Evolutionary conservation across 2,888 invertebrate species (phyloP).

Genomic region (Axea sp.): DNA sequence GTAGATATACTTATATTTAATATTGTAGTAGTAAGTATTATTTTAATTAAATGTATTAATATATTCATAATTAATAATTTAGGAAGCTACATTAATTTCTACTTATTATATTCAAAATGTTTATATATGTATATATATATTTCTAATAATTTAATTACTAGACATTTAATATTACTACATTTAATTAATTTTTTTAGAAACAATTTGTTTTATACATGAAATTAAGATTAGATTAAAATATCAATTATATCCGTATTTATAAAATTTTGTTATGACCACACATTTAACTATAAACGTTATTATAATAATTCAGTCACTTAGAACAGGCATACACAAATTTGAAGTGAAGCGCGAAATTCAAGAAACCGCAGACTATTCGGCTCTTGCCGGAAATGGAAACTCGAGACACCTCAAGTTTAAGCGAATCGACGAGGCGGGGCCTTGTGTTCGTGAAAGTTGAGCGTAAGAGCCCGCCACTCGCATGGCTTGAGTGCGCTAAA

Average conservation of each 20-base stretch:
- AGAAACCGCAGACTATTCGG: slow-evolving; percentile 63
- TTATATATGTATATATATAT: too few species aligned
- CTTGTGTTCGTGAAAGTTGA: slow-evolving; percentile 47
- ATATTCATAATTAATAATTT: too few species aligned
- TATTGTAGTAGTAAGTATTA: too few species aligned
- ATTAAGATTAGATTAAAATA: too few species aligned
- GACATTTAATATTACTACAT: too few species aligned
- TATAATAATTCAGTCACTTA: slow-evolving; percentile 39
- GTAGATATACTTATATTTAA: too few species aligned
- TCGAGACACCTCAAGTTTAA: slow-evolving; percentile 59
- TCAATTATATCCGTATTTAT: too few species aligned
- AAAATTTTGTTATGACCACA: background rate
- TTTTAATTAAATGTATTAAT: too few species aligned
- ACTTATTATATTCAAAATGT: too few species aligned
- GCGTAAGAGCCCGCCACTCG: slow-evolving; percentile 44
- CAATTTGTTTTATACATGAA: background rate
- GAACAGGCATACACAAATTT: slow-evolving; percentile 62
- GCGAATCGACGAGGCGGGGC: slow-evolving; percentile 44
- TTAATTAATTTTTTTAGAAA: too few species aligned
- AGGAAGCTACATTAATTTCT: too few species aligned
- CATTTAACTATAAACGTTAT: slow-evolving; percentile 32
- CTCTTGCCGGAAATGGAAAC: slow-evolving; percentile 64
- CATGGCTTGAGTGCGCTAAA: slow-evolving; percentile 46
- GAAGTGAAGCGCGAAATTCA: slow-evolving; percentile 67
- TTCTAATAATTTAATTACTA: too few species aligned